Percentiles rank a stretch among this genome's conserved stretches.
Evolutionary conservation across 2,113 vertebrate species (phyloP).

Genomic region (Herpetotheres cachinnans): DNA sequence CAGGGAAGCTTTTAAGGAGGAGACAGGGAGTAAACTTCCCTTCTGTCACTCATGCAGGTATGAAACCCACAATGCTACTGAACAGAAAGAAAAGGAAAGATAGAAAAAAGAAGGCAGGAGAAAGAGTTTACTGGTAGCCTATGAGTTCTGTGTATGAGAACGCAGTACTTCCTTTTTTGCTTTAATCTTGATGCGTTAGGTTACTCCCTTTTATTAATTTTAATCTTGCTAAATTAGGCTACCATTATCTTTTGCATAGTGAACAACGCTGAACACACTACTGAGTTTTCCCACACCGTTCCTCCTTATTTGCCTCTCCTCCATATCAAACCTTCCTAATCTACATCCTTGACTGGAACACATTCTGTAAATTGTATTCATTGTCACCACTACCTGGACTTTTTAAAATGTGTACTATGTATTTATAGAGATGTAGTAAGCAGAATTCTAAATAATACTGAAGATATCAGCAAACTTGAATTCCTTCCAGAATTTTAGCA

Average conservation of each 20-base stretch:
- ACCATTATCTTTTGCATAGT: neutral
- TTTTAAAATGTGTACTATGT: neutral
- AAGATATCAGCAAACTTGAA: neutral
- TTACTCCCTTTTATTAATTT: neutral
- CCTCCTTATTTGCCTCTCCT: neutral
- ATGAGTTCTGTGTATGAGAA: neutral
- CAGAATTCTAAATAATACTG: neutral
- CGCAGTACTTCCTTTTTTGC: neutral
- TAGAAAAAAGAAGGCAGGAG: neutral
- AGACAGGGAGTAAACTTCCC: neutral
- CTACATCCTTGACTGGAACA: neutral
- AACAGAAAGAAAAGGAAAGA: neutral
- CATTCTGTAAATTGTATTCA: neutral
- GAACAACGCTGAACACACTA: neutral
- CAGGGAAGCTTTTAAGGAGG: neutral
- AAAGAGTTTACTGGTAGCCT: neutral
- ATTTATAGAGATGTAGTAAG: neutral
- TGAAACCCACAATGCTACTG: neutral
- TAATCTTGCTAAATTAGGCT: neutral
- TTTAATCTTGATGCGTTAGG: neutral
- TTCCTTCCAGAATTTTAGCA: neutral
- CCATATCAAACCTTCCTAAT: neutral
- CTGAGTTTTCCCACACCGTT: neutral
- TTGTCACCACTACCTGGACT: neutral
- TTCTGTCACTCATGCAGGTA: neutral